Evolutionary conservation across 2,797 vertebrate genomes (phyloP).

Genomic region (Agapornis canus): DNA sequence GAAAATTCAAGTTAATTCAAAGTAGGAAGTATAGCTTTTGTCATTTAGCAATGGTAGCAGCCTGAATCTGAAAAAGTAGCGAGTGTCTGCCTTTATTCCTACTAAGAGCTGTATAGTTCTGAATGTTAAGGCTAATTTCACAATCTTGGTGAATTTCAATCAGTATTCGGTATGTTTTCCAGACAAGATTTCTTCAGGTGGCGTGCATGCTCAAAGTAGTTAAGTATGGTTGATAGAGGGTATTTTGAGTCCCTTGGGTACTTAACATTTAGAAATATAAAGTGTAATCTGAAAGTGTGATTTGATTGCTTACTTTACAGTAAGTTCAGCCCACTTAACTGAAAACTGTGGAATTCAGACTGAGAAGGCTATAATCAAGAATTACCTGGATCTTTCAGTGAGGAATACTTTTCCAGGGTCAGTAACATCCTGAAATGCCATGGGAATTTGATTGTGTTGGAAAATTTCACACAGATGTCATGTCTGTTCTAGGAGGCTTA

Average conservation of each 20-base stretch:
- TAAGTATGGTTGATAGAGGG: not conserved
- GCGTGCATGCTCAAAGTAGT: not conserved
- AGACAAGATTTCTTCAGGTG: not conserved
- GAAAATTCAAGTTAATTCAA: not conserved
- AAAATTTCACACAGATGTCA: not conserved
- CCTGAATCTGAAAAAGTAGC: not conserved
- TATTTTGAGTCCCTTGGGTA: not conserved
- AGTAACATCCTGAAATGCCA: not conserved
- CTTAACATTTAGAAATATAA: not conserved
- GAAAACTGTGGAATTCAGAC: not conserved
- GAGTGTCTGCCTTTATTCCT: not conserved
- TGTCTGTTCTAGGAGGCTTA: not conserved
- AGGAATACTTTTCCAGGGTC: not conserved
- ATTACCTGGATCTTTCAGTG: not conserved
- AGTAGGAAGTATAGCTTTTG: not conserved
- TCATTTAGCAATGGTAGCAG: not conserved
- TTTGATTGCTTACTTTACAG: not conserved
- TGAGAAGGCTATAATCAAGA: not conserved
- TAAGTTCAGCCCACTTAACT: not conserved
- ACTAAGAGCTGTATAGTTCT: not conserved
- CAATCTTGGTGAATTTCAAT: not conserved
- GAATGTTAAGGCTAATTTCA: not conserved
- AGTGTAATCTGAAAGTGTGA: not conserved
- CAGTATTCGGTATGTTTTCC: not conserved
- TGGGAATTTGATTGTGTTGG: not conserved